Percentiles rank a stretch among this genome's conserved stretches.
Conservation (phyloP, 1,140 invertebrate genomes). For the Zaprionus camerounensis region DNA sequence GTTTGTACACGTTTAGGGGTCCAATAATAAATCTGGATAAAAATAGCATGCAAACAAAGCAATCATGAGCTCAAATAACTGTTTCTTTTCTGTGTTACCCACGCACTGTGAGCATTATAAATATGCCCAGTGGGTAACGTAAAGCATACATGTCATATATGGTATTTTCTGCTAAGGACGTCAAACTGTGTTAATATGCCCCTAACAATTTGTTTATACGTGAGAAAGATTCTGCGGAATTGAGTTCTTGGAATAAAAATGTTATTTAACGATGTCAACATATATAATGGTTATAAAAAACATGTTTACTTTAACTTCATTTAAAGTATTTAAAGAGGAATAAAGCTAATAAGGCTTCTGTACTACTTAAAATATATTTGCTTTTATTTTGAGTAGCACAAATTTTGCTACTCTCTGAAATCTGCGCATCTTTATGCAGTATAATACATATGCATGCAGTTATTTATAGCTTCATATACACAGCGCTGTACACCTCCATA, state of each 20-base stretch:
- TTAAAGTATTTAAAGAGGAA: no score
- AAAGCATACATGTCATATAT: neutral
- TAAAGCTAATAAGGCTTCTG: no score
- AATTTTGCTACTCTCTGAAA: no score
- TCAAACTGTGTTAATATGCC: no score
- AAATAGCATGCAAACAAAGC: constrained; percentile 14
- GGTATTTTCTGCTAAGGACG: no score
- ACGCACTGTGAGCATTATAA: neutral
- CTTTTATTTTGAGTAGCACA: no score
- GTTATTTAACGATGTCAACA: neutral
- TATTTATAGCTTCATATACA: neutral
- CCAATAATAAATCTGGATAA: constrained; percentile 30
- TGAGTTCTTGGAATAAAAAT: neutral
- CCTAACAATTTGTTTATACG: neutral
- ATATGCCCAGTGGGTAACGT: neutral
- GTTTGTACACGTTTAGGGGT: neutral
- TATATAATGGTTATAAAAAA: no score
- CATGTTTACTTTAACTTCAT: no score
- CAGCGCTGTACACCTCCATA: neutral
- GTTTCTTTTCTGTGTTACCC: neutral
- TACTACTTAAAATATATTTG: no score
- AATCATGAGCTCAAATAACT: neutral
- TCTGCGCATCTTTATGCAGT: no score
- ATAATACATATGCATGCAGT: no score
- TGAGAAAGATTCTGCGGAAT: neutral